phyloP scores from a whole-genome alignment of 1,140 invertebrate genomes.

The Dryas iulia region DNA sequence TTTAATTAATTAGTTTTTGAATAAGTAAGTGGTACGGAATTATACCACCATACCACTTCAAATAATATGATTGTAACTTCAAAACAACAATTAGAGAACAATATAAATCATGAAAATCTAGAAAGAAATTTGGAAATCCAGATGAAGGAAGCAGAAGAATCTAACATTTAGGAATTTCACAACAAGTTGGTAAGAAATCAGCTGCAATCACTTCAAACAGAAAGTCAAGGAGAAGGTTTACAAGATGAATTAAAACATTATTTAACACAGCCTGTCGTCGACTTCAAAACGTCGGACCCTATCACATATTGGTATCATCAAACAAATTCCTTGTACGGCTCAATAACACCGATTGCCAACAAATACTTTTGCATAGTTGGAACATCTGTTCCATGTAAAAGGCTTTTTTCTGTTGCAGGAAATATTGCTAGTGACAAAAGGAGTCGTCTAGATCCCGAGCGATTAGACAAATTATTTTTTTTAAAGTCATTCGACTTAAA shows the following conservation, averaged over 20 bases:
- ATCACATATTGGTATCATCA: too few relatives aligned
- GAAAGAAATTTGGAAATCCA: too few relatives aligned
- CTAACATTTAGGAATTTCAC: slow-evolving; percentile 21
- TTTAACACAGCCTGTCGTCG: slow-evolving; percentile 34
- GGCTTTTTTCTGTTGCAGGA: slow-evolving; percentile 34
- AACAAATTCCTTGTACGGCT: slow-evolving; percentile 12
- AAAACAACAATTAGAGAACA: too few relatives aligned
- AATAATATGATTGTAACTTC: too few relatives aligned
- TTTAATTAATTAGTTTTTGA: too few relatives aligned
- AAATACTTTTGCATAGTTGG: slow-evolving; percentile 34
- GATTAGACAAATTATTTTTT: slow-evolving; percentile 22
- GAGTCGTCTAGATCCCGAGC: slow-evolving; percentile 33
- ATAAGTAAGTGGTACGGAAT: too few relatives aligned
- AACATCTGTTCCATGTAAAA: slow-evolving; percentile 42
- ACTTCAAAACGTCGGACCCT: slow-evolving; percentile 22
- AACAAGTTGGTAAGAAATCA: slow-evolving; percentile 25
- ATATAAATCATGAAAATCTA: too few relatives aligned
- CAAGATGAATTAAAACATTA: slow-evolving; percentile 33
- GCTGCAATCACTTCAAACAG: slow-evolving; percentile 29
- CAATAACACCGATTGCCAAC: slow-evolving; percentile 31
- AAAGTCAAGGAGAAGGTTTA: slow-evolving; percentile 28
- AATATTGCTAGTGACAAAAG: slow-evolving; percentile 37
- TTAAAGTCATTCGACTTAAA: slow-evolving; percentile 29
- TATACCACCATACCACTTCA: too few relatives aligned
- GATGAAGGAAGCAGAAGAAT: too few relatives aligned